Evolutionary conservation across 2,888 invertebrate genomes (phyloP).

Genomic region (Aproaerema taeniolella): DNA sequence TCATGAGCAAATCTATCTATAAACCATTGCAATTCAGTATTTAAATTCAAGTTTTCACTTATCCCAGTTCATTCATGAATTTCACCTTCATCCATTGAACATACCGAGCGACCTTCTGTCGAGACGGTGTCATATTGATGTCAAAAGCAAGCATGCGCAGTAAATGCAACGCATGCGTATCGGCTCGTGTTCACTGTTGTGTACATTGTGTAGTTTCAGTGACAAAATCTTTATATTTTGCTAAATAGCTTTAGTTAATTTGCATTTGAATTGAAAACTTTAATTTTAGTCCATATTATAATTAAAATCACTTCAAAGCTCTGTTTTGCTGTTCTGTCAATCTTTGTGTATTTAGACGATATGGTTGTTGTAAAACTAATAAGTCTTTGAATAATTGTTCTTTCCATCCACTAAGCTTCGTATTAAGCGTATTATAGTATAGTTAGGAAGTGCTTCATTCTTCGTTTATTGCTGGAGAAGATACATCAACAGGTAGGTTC

Average conservation of each 20-base stretch:
- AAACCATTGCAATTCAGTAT: too few relatives aligned
- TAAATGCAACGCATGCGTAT: conserved; percentile 37
- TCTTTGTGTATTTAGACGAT: too few relatives aligned
- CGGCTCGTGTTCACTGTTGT: conserved; percentile 34
- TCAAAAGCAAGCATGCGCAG: conserved; percentile 48
- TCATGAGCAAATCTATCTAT: too few relatives aligned
- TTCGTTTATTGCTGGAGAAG: conserved; percentile 32
- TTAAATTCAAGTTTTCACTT: too few relatives aligned
- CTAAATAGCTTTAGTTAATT: conserved; percentile 45
- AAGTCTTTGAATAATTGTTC: conserved; percentile 7
- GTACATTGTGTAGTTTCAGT: conserved; percentile 47
- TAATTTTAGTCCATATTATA: too few relatives aligned
- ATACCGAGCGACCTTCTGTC: conserved; percentile 46
- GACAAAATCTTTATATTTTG: conserved; percentile 52
- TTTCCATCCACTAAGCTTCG: conserved; percentile 6
- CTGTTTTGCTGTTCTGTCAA: too few relatives aligned
- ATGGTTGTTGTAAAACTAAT: conserved; percentile 12
- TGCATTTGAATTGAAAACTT: conserved; percentile 26
- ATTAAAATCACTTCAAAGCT: too few relatives aligned
- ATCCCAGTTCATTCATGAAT: conserved; percentile 50
- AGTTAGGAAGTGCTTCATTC: conserved; percentile 12
- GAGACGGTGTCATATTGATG: conserved; percentile 61
- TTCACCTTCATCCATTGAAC: conserved; percentile 58
- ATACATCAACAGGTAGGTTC: conserved; percentile 59
- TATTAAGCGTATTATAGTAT: conserved; percentile 1